phyloP scores from a whole-genome alignment of 2,888 invertebrate genomes.

The Eristalis tenax region DNA sequence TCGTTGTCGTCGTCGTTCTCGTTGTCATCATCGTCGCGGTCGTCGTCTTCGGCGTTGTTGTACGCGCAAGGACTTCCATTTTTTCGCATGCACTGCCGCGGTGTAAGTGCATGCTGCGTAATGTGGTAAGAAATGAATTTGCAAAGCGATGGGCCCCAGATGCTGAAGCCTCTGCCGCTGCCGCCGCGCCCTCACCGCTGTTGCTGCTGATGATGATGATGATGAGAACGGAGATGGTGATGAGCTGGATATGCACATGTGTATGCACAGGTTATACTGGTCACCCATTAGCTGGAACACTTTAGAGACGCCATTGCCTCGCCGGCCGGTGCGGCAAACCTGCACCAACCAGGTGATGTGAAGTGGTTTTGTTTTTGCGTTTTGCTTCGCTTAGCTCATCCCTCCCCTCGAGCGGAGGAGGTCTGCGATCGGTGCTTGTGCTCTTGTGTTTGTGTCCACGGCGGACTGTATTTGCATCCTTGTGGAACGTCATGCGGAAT shows the following conservation, averaged over 20 bases:
- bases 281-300: slow-evolving; percentile 71
- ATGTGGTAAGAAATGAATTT: slow-evolving; percentile 66
- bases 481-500: slow-evolving; percentile 58
- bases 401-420: slow-evolving; percentile 5
- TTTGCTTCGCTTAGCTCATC: not conserved
- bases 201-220: slow-evolving; percentile 39
- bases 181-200: not conserved
- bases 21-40: slow-evolving; percentile 1
- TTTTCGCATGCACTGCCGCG: slow-evolving; percentile 46
- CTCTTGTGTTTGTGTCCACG: not conserved
- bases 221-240: slow-evolving; percentile 52
- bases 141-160: slow-evolving; percentile 30
- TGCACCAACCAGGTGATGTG: slow-evolving; percentile 66
- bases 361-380: slow-evolving; percentile 17
- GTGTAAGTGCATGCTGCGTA: slow-evolving; percentile 58
- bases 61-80: slow-evolving; percentile 62
- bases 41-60: not conserved
- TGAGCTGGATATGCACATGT: slow-evolving; percentile 60
- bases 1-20: slow-evolving; percentile 2
- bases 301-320: slow-evolving; percentile 59
- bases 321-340: slow-evolving; percentile 16
- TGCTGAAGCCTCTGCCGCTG: not conserved
- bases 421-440: not conserved
- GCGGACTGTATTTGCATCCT: slow-evolving; percentile 62
- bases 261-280: slow-evolving; percentile 66